These are phyloP conservation scores for Tetanocera ferruginea DNA, from an alignment of 2,888 invertebrate species.

Conservation along the genomic window DNA sequence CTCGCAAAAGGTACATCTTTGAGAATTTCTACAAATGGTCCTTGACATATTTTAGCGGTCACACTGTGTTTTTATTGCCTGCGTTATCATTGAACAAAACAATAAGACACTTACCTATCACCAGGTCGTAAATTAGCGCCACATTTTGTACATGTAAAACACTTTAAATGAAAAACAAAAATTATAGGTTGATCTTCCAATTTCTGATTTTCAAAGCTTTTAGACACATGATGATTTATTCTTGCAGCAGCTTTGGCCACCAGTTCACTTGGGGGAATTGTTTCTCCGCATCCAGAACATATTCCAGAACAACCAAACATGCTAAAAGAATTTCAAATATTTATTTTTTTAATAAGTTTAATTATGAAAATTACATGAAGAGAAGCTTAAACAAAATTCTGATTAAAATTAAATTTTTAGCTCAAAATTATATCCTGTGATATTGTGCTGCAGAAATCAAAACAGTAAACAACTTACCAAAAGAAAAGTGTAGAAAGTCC, in stretches of 20 bases:
- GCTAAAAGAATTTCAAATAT: slow-evolving; percentile 73
- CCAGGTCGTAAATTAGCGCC: slow-evolving; percentile 89
- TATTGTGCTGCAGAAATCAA: neutral
- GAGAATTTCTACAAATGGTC: too few relatives aligned
- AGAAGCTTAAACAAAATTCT: neutral
- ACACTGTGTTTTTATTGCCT: too few relatives aligned
- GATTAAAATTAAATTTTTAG: neutral
- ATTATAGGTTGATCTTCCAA: slow-evolving; percentile 61
- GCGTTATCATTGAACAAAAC: neutral
- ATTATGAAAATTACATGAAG: neutral
- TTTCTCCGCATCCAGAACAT: slow-evolving; percentile 92
- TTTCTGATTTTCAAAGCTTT: slow-evolving; percentile 70
- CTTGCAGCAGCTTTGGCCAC: slow-evolving; percentile 80
- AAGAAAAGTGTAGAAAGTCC: neutral
- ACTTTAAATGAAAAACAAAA: slow-evolving; percentile 83
- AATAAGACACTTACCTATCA: slow-evolving; percentile 77
- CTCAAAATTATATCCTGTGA: neutral
- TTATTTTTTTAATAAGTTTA: neutral
- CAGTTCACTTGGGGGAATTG: slow-evolving; percentile 93
- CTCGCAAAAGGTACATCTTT: too few relatives aligned
- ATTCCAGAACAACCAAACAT: slow-evolving; percentile 91
- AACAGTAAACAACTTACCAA: neutral
- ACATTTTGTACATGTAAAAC: slow-evolving; percentile 96
- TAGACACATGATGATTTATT: slow-evolving; percentile 53
- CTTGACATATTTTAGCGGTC: too few relatives aligned